These are phyloP conservation scores for Andrena dorsata DNA, from an alignment of 2,888 invertebrate genomes.

Conservation along the genomic window DNA sequence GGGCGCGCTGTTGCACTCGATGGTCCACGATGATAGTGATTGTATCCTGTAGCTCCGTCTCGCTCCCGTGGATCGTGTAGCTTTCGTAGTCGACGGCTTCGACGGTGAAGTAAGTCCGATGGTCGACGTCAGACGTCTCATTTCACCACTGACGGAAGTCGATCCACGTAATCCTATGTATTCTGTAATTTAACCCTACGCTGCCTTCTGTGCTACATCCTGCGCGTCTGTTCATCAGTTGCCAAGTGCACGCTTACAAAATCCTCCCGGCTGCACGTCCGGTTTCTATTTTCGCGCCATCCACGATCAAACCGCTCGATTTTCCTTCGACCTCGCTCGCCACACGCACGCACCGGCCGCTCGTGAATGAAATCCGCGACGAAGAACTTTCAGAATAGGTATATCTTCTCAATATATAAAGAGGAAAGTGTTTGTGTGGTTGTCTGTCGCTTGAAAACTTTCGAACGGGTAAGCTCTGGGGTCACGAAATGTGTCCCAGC, in stretches of 20 bases:
- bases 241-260: background rate
- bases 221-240: background rate
- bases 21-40: constrained; percentile 3
- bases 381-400: background rate
- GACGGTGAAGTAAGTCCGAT: background rate
- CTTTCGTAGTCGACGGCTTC: background rate
- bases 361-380: background rate
- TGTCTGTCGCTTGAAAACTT: too few species aligned
- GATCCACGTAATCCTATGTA: background rate
- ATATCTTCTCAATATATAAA: too few species aligned
- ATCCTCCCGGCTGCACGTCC: background rate
- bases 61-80: background rate
- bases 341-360: too few species aligned
- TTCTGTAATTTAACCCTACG: background rate
- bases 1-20: background rate
- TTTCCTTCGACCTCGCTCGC: background rate
- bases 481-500: too few species aligned
- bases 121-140: background rate
- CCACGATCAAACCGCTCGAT: background rate
- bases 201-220: background rate
- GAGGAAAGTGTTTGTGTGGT: too few species aligned
- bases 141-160: background rate
- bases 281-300: background rate
- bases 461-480: too few species aligned
- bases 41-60: constrained; percentile 3